A percentile compares a stretch with the other conserved stretches of the same genome.
Conservation (phyloP, 2,797 vertebrate species). For the Novumbra hubbsi region DNA sequence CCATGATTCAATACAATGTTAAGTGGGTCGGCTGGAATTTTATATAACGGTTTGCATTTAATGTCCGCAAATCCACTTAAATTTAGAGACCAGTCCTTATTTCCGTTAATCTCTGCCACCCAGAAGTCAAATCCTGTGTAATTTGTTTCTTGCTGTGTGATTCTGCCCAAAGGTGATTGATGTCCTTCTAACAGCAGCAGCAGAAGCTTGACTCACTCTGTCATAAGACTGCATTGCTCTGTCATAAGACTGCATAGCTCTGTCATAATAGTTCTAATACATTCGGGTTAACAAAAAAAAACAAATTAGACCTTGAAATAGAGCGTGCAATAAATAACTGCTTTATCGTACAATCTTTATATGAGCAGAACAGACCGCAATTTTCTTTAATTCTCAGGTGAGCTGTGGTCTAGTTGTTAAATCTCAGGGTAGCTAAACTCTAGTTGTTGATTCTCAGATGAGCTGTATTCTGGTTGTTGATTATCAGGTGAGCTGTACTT, state of each 20-base stretch:
- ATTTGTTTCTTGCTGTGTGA: too few relatives aligned
- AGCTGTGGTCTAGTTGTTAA: background rate
- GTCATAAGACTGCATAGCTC: too few relatives aligned
- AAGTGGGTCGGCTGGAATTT: background rate
- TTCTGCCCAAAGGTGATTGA: too few relatives aligned
- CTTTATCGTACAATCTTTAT: conserved; percentile 65
- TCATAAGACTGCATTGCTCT: too few relatives aligned
- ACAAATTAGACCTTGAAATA: conserved; percentile 43
- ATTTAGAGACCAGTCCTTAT: background rate
- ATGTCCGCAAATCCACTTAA: background rate
- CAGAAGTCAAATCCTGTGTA: too few relatives aligned
- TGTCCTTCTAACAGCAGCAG: too few relatives aligned
- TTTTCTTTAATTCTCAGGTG: conserved; percentile 36
- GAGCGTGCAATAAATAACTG: conserved; percentile 71
- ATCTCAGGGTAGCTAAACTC: background rate
- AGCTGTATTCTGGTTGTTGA: background rate
- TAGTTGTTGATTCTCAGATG: background rate
- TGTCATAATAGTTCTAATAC: background rate
- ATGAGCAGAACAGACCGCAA: conserved; percentile 56
- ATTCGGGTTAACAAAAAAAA: conserved; percentile 39
- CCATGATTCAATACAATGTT: background rate
- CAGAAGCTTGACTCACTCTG: too few relatives aligned
- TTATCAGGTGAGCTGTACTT: background rate
- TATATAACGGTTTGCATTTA: background rate
- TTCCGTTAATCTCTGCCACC: too few relatives aligned